phyloP scores from a whole-genome alignment of 2,888 invertebrate species.

The Apocheima hispidaria region DNA sequence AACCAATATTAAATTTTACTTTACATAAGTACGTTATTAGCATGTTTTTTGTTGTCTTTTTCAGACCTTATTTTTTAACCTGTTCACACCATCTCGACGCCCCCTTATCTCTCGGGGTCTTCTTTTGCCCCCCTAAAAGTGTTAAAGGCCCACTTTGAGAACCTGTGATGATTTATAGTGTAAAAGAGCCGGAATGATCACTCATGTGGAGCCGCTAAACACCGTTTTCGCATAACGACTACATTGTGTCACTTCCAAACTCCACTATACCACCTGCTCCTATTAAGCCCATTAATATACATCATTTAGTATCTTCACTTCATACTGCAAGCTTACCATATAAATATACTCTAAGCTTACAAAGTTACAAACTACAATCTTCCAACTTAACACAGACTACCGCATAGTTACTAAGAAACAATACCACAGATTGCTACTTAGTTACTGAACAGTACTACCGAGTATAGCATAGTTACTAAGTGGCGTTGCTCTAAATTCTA shows the following conservation, averaged over 20 bases:
- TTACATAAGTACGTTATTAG: too few relatives aligned
- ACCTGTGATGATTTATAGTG: too few relatives aligned
- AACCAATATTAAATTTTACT: too few relatives aligned
- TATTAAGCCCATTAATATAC: not conserved
- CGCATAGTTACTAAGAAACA: not conserved
- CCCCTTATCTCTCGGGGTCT: too few relatives aligned
- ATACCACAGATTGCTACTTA: slow-evolving; percentile 2
- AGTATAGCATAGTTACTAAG: slow-evolving; percentile 6
- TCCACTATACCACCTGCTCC: not conserved
- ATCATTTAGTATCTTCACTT: not conserved
- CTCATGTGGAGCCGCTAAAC: too few relatives aligned
- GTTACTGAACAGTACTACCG: not conserved
- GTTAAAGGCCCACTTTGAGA: too few relatives aligned
- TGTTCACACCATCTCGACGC: too few relatives aligned
- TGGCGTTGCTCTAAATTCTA: slow-evolving; percentile 14
- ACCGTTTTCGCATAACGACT: too few relatives aligned
- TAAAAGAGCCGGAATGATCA: too few relatives aligned
- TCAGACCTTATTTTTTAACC: too few relatives aligned
- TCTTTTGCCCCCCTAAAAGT: too few relatives aligned
- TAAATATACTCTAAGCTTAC: slow-evolving; percentile 7
- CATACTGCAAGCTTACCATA: slow-evolving; percentile 9
- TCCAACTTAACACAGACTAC: not conserved
- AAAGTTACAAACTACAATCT: slow-evolving; percentile 14
- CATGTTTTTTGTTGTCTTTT: too few relatives aligned
- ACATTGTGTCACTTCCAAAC: not conserved